A percentile compares a stretch with the other conserved stretches of the same genome.
These are phyloP conservation scores for Melipona bicolor DNA, from an alignment of 2,888 invertebrate species.

Conservation along the genomic window DNA sequence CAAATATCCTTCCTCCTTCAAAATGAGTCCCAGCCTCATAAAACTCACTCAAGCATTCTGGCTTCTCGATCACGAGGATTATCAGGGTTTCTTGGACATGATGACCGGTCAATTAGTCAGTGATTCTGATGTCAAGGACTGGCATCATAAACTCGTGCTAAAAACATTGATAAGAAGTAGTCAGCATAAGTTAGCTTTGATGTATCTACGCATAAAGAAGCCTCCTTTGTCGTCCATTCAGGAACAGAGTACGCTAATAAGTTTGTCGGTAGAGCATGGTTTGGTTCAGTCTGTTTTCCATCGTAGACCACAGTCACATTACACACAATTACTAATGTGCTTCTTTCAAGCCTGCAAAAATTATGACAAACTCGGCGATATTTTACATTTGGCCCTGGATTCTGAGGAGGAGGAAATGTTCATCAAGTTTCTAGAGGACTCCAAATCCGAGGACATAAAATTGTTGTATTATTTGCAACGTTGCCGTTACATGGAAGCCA, in stretches of 20 bases:
- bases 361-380: constrained; percentile 77
- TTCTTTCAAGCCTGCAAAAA: constrained; percentile 80
- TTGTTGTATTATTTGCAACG: constrained; percentile 90
- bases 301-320: constrained; percentile 78
- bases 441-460: constrained; percentile 88
- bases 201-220: constrained; percentile 88
- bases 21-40: constrained; percentile 89
- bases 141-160: constrained; percentile 90
- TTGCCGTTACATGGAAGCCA: constrained; percentile 83
- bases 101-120: constrained; percentile 79
- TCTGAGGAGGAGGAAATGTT: constrained; percentile 89
- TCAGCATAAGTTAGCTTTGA: constrained; percentile 89
- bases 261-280: constrained; percentile 79
- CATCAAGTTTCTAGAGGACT: constrained; percentile 88
- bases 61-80: constrained; percentile 94
- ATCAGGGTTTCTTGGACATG: constrained; percentile 86
- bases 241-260: constrained; percentile 83
- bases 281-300: constrained; percentile 81
- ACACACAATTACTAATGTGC: constrained; percentile 74
- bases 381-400: constrained; percentile 88
- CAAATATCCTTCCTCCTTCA: constrained; percentile 93
- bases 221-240: constrained; percentile 85
- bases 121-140: constrained; percentile 86
- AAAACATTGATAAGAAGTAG: constrained; percentile 88
- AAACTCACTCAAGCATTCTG: constrained; percentile 95